phyloP scores from a whole-genome alignment of 2,113 vertebrate genomes.

The Laticauda laticaudata region DNA sequence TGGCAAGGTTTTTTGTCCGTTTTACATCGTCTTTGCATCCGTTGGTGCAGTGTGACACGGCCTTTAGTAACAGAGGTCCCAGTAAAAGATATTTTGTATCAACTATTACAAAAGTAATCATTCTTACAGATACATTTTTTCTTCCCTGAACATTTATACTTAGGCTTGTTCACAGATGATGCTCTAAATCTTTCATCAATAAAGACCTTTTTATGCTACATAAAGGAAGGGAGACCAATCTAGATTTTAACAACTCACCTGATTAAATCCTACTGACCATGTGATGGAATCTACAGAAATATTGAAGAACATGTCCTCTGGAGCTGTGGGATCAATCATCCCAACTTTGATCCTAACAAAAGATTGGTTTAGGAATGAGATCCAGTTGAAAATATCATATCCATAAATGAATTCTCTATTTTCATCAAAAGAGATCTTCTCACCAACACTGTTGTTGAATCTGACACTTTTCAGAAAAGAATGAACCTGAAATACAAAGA shows the following conservation, averaged over 20 bases:
- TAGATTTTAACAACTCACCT: not conserved
- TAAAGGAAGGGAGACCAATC: not conserved
- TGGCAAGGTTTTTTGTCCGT: too few species aligned
- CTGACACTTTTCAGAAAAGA: too few species aligned
- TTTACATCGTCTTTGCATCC: too few species aligned
- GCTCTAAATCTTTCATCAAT: not conserved
- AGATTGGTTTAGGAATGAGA: not conserved
- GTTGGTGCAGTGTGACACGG: too few species aligned
- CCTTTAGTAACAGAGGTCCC: too few species aligned
- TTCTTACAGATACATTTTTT: not conserved
- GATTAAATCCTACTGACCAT: not conserved
- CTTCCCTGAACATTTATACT: not conserved
- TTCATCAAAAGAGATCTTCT: too few species aligned
- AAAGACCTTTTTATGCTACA: not conserved
- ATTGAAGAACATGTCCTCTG: not conserved
- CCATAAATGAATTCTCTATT: not conserved
- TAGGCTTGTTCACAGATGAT: not conserved
- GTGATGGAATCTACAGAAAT: not conserved
- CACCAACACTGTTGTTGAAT: too few species aligned
- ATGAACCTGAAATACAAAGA: too few species aligned
- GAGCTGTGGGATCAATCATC: not conserved
- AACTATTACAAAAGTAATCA: too few species aligned
- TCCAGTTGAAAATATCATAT: conserved; percentile 3
- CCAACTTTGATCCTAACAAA: not conserved
- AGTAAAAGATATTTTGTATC: too few species aligned